phyloP scores from a whole-genome alignment of 2,113 vertebrate species.

The Varanus salvator region DNA sequence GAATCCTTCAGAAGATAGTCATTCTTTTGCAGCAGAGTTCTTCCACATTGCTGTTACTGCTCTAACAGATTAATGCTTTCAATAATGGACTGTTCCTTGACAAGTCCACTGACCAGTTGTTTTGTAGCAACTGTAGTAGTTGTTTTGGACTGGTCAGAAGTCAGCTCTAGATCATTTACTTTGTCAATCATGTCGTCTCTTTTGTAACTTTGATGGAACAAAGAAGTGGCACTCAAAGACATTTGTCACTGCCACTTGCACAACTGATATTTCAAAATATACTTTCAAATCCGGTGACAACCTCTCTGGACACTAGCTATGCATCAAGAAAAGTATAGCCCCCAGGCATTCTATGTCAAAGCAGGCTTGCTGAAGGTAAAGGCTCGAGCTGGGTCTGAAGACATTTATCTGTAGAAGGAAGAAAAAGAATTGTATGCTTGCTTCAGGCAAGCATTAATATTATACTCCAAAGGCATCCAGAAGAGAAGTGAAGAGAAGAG shows the following conservation, averaged over 20 bases:
- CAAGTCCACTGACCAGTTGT: background rate
- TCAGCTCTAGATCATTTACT: background rate
- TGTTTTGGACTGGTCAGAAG: background rate
- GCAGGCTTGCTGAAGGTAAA: conserved; percentile 24
- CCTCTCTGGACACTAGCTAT: conserved; percentile 14
- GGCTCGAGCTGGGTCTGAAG: conserved; percentile 18
- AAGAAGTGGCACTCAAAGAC: background rate
- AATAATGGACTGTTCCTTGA: background rate
- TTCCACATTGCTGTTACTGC: background rate
- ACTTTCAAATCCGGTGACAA: conserved; percentile 7
- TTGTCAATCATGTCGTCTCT: background rate
- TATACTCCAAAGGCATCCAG: conserved; percentile 6
- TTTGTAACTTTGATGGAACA: background rate
- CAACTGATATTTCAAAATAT: conserved; percentile 12
- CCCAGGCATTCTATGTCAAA: conserved; percentile 18
- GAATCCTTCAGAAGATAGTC: background rate
- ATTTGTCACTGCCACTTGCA: conserved; percentile 17
- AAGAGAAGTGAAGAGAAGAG: background rate
- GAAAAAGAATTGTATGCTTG: background rate
- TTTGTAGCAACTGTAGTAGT: background rate
- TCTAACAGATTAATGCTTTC: background rate
- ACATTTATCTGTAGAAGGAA: conserved; percentile 18
- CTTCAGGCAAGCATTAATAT: conserved; percentile 13
- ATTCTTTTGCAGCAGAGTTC: background rate
- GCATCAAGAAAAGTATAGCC: conserved; percentile 14